phyloP scores from a whole-genome alignment of 2,888 invertebrate genomes.

The Pantelozetes paolii region DNA sequence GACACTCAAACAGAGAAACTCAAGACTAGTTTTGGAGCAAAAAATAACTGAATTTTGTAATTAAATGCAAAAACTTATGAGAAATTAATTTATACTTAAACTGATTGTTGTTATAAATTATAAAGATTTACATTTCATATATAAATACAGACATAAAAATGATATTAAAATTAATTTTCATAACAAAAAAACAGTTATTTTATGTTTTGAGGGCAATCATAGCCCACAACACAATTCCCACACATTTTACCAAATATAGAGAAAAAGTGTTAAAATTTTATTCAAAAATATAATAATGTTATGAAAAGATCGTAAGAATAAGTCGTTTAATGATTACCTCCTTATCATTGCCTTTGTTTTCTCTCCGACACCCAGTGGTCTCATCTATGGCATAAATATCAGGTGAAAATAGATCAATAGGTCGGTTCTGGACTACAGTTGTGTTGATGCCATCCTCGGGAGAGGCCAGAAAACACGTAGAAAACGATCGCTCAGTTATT shows the following conservation, averaged over 20 bases:
- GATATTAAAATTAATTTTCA: not conserved
- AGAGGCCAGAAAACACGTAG: too few species aligned
- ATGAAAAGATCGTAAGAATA: too few species aligned
- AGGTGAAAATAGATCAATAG: too few species aligned
- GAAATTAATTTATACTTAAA: not conserved
- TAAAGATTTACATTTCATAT: not conserved
- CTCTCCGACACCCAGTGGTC: not conserved
- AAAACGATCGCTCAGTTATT: too few species aligned
- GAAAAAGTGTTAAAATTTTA: not conserved
- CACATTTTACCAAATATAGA: slow-evolving; percentile 15
- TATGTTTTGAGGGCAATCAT: not conserved
- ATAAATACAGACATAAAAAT: not conserved
- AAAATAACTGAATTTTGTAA: too few species aligned
- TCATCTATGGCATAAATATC: not conserved
- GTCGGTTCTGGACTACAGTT: too few species aligned
- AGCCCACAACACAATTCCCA: slow-evolving; percentile 23
- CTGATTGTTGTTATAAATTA: not conserved
- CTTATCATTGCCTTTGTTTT: too few species aligned
- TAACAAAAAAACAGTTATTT: not conserved
- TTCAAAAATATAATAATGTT: not conserved
- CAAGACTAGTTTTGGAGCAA: not conserved
- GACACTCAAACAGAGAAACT: not conserved
- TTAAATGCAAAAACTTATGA: not conserved
- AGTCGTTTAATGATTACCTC: too few species aligned
- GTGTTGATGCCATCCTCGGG: too few species aligned